Evolutionary conservation across 1,140 invertebrate species (phyloP), one percentile per base, ranked within the genome.

Genomic region (Listronotus bonariensis): DNA sequence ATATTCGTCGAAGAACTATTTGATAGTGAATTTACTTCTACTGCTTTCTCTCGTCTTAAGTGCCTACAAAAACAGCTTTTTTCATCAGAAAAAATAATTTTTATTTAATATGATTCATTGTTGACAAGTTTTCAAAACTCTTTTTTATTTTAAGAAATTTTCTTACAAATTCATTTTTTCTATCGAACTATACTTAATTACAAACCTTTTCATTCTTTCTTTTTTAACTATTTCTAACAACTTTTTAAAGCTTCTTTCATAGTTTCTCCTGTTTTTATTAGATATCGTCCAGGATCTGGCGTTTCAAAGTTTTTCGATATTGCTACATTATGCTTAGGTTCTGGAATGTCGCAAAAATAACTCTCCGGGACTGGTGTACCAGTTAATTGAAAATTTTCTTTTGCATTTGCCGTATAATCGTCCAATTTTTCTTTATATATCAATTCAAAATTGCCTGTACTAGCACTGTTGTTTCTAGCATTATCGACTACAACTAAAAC

Each of bases 401-500:
- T 45, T 38, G 17, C 40, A 52, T 40, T 40, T 41, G 34, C 31
- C 32, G 40, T 55, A 12, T 45, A 6, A 52, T 26, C 51, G 5
- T 31, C 10, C 10, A 45, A 6, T 31, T 61, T 41, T 54, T 78
- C 70, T 56, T 62, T 63, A 54, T 77, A 78, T 9, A 78, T 72
- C 0, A 78, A 61, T 61, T 87, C 84, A 70, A 87, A 88, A 15
- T 80, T 77, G 31, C 86, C 86, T 0, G 85, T 86, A 7, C 75
- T 65, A 2, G 83, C 78, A 14, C 73, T 72, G 7, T 78, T 72
- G 74, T 86, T 80, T 15, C 76, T 74, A 15, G 79, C 76, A 70
- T 82, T 69, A 71, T 87, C 86, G 34, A 87, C 80, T 20, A 87
- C 81, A 65, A 87, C 83, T 85, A 72, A 11, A 80, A 81, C 26